Conservation (phyloP, 2,797 vertebrate genomes). For the Scomberomorus guttatus region DNA sequence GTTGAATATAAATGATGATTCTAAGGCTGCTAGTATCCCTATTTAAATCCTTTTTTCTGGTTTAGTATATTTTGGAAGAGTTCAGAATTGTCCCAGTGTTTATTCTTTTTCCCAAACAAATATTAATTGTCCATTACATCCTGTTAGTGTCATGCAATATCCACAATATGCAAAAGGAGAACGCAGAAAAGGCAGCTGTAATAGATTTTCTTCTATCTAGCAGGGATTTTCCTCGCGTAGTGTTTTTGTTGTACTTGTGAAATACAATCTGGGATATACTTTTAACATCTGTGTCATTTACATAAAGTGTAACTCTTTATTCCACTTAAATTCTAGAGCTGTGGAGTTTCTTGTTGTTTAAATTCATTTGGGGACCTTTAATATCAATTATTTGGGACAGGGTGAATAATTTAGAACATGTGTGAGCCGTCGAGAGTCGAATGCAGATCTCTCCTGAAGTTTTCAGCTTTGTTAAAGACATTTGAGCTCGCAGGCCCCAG, state of each 20-base stretch:
- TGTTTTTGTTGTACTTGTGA: slow-evolving; percentile 24
- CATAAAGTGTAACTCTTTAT: slow-evolving; percentile 6
- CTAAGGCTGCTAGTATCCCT: background rate
- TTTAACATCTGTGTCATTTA: slow-evolving; percentile 35
- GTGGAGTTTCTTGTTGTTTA: slow-evolving; percentile 41
- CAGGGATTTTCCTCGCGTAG: background rate
- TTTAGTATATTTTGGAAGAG: background rate
- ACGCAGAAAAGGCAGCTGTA: slow-evolving; percentile 4
- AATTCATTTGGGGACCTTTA: slow-evolving; percentile 52
- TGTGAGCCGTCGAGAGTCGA: slow-evolving; percentile 37
- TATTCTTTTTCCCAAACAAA: background rate
- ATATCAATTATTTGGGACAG: slow-evolving; percentile 74
- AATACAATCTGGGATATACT: slow-evolving; percentile 6
- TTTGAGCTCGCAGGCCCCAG: slow-evolving; percentile 30
- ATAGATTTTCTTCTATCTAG: slow-evolving; percentile 19
- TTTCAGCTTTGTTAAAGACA: slow-evolving; percentile 54
- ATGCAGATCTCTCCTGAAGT: slow-evolving; percentile 47
- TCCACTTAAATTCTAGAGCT: slow-evolving; percentile 21
- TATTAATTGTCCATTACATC: background rate
- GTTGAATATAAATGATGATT: slow-evolving; percentile 22
- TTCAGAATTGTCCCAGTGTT: background rate
- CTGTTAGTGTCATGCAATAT: background rate
- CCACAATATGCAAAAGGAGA: background rate
- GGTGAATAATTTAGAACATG: slow-evolving; percentile 71
- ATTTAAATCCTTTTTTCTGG: background rate